These are phyloP conservation scores for Stenopsyche tienmushanensis DNA, from an alignment of 1,140 invertebrate genomes.

Conservation along the genomic window DNA sequence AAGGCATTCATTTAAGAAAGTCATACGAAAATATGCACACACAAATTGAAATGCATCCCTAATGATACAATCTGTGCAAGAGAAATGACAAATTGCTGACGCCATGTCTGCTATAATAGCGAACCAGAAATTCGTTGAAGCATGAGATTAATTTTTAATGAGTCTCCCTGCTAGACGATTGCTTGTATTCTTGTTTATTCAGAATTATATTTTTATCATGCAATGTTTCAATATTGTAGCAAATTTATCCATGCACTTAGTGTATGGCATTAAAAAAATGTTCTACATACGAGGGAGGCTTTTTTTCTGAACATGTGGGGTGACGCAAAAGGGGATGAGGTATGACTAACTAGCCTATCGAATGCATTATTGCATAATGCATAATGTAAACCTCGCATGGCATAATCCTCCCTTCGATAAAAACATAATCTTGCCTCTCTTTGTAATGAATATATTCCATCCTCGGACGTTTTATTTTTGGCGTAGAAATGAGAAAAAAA, in stretches of 20 bases:
- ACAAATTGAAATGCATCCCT: not conserved
- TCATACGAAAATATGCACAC: not conserved
- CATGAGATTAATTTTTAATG: conserved; percentile 25
- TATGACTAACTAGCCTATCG: conserved; percentile 33
- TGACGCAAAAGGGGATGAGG: conserved; percentile 14
- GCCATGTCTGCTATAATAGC: conserved; percentile 1
- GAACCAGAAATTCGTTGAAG: not conserved
- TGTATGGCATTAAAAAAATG: not conserved
- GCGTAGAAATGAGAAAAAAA: no score
- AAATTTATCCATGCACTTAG: conserved; percentile 15
- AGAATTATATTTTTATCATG: no score
- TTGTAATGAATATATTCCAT: no score
- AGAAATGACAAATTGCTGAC: conserved; percentile 4
- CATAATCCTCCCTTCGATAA: conserved; percentile 31
- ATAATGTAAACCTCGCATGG: conserved; percentile 34
- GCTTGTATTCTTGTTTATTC: no score
- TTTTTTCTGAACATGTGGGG: conserved; percentile 8
- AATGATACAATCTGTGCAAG: not conserved
- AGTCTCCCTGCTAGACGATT: conserved; percentile 2
- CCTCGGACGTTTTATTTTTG: no score
- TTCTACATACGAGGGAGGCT: not conserved
- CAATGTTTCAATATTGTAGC: no score
- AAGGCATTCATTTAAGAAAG: no score
- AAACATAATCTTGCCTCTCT: conserved; percentile 25
- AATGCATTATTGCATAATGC: conserved; percentile 35